phyloP scores from a whole-genome alignment of 37 sponge, comb jelly and placozoan genomes.

The Agelas oroides region DNA sequence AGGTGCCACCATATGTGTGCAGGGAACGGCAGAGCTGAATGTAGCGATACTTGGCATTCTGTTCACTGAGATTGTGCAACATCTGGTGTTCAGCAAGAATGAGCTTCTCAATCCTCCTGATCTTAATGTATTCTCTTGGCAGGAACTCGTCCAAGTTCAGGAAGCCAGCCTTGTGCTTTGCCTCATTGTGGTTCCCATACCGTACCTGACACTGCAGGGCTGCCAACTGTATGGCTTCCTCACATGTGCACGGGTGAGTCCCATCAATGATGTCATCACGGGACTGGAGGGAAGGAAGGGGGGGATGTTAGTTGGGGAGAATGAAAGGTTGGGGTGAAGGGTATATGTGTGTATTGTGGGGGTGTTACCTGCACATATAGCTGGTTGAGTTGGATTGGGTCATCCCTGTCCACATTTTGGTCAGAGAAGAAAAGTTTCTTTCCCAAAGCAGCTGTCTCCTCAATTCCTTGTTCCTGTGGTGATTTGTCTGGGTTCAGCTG shows the following conservation, averaged over 20 bases:
- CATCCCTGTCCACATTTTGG: conserved; percentile 91
- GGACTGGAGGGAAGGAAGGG: conserved; percentile 46
- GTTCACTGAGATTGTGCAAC: conserved; percentile 86
- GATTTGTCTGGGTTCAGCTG: conserved; percentile 96
- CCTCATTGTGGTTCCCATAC: conserved; percentile 93
- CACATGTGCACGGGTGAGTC: conserved; percentile 87
- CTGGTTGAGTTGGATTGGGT: conserved; percentile 94
- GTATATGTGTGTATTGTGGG: too few relatives aligned
- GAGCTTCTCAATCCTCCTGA: conserved; percentile 83
- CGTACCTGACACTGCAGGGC: conserved; percentile 91
- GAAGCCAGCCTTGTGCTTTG: conserved; percentile 94
- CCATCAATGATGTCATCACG: conserved; percentile 89
- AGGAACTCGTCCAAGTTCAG: conserved; percentile 80
- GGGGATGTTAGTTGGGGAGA: too few relatives aligned
- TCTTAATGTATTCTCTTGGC: conserved; percentile 84
- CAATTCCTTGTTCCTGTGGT: conserved; percentile 93
- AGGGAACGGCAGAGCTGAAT: conserved; percentile 96
- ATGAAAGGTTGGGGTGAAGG: too few relatives aligned
- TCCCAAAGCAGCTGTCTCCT: conserved; percentile 85
- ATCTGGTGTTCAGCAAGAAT: conserved; percentile 86
- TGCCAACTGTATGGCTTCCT: conserved; percentile 92
- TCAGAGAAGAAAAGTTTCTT: conserved; percentile 97
- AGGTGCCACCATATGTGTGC: conserved; percentile 97
- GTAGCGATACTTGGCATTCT: conserved; percentile 95
- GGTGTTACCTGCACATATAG: conserved; percentile 87